Conservation (phyloP, 2,888 invertebrate species). For the Pseudanteris insignis region DNA sequence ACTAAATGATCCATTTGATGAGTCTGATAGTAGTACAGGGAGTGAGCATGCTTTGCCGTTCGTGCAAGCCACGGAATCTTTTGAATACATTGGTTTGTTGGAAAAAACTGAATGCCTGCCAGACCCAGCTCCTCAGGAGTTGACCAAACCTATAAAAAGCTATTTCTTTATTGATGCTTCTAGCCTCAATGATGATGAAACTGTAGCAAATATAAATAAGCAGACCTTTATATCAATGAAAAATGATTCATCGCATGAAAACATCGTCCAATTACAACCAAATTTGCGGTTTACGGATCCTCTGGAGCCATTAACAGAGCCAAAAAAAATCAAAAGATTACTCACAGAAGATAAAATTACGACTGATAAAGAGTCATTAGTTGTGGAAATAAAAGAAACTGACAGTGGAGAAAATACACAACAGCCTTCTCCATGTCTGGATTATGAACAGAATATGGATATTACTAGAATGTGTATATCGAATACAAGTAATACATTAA, state of each 20-base stretch:
- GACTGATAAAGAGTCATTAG: slow-evolving; percentile 59
- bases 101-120: slow-evolving; percentile 31
- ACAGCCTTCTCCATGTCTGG: slow-evolving; percentile 61
- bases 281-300: slow-evolving; percentile 59
- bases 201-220: slow-evolving; percentile 10
- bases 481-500: too few relatives aligned
- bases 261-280: slow-evolving; percentile 57
- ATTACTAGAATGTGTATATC: slow-evolving; percentile 15
- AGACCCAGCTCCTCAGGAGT: slow-evolving; percentile 14
- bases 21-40: slow-evolving; percentile 56
- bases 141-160: slow-evolving; percentile 63
- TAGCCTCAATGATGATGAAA: slow-evolving; percentile 75
- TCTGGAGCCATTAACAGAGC: slow-evolving; percentile 53
- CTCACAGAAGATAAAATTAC: slow-evolving; percentile 53
- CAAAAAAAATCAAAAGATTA: slow-evolving; percentile 51
- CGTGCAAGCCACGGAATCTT: slow-evolving; percentile 51
- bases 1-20: slow-evolving; percentile 59
- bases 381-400: slow-evolving; percentile 64
- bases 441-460: slow-evolving; percentile 18
- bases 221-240: slow-evolving; percentile 10
- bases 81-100: slow-evolving; percentile 53
- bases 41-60: slow-evolving; percentile 47
- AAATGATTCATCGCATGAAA: slow-evolving; percentile 44
- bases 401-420: slow-evolving; percentile 64
- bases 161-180: slow-evolving; percentile 84